phyloP scores from a whole-genome alignment of 1,140 invertebrate species.

The Danaus melanippus region DNA sequence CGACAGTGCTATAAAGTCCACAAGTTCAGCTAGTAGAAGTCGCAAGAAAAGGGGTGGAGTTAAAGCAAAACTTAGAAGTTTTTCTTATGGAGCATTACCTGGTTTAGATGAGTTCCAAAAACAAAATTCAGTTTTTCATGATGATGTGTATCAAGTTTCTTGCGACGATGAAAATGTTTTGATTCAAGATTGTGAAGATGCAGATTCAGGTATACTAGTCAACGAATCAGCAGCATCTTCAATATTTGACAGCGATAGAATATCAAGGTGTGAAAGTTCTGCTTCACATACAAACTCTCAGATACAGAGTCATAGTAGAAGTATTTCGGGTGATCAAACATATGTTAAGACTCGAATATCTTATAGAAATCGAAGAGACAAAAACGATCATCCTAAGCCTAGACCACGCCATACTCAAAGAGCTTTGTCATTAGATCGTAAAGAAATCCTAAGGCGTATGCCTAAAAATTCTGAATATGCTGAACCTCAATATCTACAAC shows the following conservation, averaged over 20 bases:
- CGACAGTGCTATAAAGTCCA: constrained; percentile 49
- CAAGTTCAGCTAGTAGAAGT: constrained; percentile 59
- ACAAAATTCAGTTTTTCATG: constrained; percentile 74
- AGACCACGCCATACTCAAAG: constrained; percentile 61
- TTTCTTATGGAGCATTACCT: constrained; percentile 82
- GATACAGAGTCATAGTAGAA: constrained; percentile 59
- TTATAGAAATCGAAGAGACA: constrained; percentile 54
- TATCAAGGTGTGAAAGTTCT: constrained; percentile 73
- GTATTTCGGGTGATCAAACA: constrained; percentile 66
- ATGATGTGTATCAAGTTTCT: constrained; percentile 66
- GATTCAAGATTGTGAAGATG: constrained; percentile 76
- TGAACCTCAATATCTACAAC: constrained; percentile 57
- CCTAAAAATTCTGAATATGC: constrained; percentile 56
- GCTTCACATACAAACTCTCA: constrained; percentile 61
- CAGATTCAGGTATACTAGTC: constrained; percentile 83
- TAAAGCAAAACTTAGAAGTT: constrained; percentile 78
- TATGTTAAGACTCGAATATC: constrained; percentile 50
- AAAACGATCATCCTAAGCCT: constrained; percentile 44
- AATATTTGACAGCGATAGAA: constrained; percentile 76
- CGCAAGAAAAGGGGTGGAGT: constrained; percentile 66
- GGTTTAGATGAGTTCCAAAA: constrained; percentile 81
- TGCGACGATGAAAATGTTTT: constrained; percentile 75
- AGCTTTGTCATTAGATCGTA: constrained; percentile 69
- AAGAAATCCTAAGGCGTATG: constrained; percentile 69
- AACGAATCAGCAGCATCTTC: constrained; percentile 81